Conservation (phyloP, 2,797 vertebrate genomes). For the Hozukius guyotensis region DNA sequence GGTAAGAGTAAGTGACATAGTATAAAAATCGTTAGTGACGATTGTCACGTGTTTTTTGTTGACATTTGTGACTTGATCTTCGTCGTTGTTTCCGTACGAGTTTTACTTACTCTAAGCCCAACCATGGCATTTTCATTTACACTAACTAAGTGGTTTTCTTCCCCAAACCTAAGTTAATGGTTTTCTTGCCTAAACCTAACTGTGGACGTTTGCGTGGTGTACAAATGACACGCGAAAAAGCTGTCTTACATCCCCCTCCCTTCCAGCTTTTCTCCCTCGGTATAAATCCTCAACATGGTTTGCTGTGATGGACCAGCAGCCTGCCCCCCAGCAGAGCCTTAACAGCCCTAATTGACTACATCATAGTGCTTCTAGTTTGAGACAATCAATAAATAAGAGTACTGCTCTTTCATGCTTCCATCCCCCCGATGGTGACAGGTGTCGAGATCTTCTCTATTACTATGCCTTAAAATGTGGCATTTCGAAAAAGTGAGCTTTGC, state of each 20-base stretch:
- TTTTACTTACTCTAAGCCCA: background rate
- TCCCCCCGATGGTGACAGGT: background rate
- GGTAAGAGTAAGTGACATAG: background rate
- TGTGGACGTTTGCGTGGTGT: background rate
- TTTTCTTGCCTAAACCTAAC: background rate
- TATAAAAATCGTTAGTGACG: no score
- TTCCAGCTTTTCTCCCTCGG: background rate
- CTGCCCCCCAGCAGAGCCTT: background rate
- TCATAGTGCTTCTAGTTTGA: background rate
- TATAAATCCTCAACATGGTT: background rate
- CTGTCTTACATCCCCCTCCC: background rate
- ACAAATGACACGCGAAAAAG: background rate
- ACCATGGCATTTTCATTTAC: background rate
- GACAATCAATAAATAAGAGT: conserved; percentile 8
- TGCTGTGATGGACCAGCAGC: background rate
- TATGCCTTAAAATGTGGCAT: conserved; percentile 13
- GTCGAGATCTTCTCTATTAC: background rate
- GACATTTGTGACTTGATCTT: background rate
- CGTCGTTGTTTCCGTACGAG: rapidly evolving
- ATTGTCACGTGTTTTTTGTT: no score
- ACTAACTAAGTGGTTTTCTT: background rate
- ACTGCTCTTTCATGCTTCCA: background rate
- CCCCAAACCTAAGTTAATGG: background rate
- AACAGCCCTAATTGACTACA: background rate
- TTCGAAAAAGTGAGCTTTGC: background rate